A percentile compares a stretch with the other conserved stretches of the same genome.
Evolutionary conservation across 2,797 vertebrate species (phyloP).

Genomic region (Dryobates pubescens): DNA sequence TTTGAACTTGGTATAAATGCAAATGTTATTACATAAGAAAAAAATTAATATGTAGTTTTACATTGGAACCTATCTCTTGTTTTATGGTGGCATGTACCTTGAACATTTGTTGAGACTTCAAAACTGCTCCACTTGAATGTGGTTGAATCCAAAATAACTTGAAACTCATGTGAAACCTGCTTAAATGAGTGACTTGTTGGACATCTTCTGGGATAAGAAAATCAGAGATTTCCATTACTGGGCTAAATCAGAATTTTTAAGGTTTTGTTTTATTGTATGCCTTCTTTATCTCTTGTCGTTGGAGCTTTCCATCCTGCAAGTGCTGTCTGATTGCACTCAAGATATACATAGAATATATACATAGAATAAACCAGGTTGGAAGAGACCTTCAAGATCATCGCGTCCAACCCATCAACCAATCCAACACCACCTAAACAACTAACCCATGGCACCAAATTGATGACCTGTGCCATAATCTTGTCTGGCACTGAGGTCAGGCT

Average conservation of each 20-base stretch:
- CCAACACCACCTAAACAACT: too few species aligned
- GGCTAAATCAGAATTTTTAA: background rate
- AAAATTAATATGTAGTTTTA: background rate
- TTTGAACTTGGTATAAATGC: slow-evolving; percentile 6
- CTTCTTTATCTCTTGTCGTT: background rate
- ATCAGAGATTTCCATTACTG: background rate
- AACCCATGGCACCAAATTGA: too few species aligned
- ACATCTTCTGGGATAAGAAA: background rate
- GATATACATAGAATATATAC: too few species aligned
- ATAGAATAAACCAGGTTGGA: too few species aligned
- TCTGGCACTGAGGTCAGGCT: too few species aligned
- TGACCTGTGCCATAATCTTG: too few species aligned
- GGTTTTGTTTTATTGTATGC: background rate
- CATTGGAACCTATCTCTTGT: background rate
- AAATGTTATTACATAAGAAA: background rate
- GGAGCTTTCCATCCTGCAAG: background rate
- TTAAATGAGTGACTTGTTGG: background rate
- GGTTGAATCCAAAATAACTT: background rate
- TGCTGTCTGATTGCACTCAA: too few species aligned
- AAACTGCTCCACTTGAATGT: background rate
- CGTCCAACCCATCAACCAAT: too few species aligned
- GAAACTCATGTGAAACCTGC: background rate
- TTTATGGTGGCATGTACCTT: background rate
- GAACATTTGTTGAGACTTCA: background rate
- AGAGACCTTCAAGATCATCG: too few species aligned